Percentiles rank a stretch among this genome's conserved stretches.
phyloP scores from a whole-genome alignment of 2,797 vertebrate species.

The Coregonus ussuriensis region DNA sequence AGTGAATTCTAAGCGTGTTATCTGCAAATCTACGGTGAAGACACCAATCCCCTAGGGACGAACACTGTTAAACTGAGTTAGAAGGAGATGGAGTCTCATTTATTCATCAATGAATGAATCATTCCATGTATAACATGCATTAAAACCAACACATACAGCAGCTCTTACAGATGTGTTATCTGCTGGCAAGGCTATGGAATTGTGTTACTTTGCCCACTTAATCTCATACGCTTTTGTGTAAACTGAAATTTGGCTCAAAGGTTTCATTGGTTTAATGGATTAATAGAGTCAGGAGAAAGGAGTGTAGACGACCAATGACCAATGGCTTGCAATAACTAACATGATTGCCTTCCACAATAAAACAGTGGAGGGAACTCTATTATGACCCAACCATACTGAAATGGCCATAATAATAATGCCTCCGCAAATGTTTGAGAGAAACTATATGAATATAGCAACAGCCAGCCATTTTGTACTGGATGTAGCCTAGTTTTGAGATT shows the following conservation, averaged over 20 bases:
- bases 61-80: conserved; percentile 1
- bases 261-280: background rate
- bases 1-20: background rate
- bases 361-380: background rate
- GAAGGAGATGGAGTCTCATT: background rate
- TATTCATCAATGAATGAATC: conserved; percentile 1
- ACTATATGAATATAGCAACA: background rate
- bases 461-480: background rate
- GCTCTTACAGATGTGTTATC: background rate
- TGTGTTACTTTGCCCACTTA: background rate
- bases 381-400: background rate
- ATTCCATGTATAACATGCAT: background rate
- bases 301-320: background rate
- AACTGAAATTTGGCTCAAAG: background rate
- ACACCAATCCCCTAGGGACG: background rate
- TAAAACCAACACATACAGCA: background rate
- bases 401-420: too few relatives aligned
- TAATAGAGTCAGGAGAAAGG: background rate
- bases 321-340: background rate
- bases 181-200: background rate
- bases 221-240: background rate
- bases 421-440: background rate
- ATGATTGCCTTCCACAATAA: background rate
- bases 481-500: background rate
- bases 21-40: background rate